These are phyloP conservation scores for Pagetopsis macropterus DNA, from an alignment of 2,797 vertebrate genomes.

Conservation along the genomic window DNA sequence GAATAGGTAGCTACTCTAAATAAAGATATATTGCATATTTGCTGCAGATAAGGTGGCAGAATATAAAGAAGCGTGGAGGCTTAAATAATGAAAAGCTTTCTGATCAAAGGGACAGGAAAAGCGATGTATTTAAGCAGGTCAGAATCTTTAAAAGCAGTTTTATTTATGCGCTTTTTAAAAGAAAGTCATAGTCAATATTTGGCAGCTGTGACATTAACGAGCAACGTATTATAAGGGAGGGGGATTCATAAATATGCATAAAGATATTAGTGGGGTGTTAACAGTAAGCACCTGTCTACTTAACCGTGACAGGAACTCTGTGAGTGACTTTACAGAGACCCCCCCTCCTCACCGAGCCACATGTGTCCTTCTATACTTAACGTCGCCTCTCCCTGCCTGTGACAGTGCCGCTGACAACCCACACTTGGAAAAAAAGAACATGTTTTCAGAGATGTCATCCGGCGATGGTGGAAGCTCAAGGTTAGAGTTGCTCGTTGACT, in stretches of 20 bases:
- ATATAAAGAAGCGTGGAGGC: slow-evolving; percentile 65
- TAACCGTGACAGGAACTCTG: slow-evolving; percentile 95
- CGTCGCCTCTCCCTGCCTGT: slow-evolving; percentile 74
- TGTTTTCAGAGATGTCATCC: slow-evolving; percentile 80
- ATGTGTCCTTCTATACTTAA: slow-evolving; percentile 94
- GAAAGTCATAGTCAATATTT: slow-evolving; percentile 87
- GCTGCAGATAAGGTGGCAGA: slow-evolving; percentile 67
- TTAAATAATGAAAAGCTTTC: slow-evolving; percentile 78
- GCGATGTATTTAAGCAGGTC: slow-evolving; percentile 87
- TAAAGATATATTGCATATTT: slow-evolving; percentile 77
- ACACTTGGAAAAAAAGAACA: slow-evolving; percentile 79
- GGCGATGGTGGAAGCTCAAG: slow-evolving; percentile 79
- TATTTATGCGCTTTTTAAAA: slow-evolving; percentile 94
- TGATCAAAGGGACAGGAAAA: slow-evolving; percentile 83
- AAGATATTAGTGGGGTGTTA: slow-evolving; percentile 97
- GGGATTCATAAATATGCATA: slow-evolving; percentile 97
- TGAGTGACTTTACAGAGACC: slow-evolving; percentile 93
- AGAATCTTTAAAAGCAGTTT: slow-evolving; percentile 91
- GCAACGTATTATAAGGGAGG: slow-evolving; percentile 90
- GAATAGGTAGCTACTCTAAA: slow-evolving; percentile 69
- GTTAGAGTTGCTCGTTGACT: slow-evolving; percentile 76
- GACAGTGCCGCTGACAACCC: slow-evolving; percentile 82
- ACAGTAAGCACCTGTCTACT: slow-evolving; percentile 97
- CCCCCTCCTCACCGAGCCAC: slow-evolving; percentile 86
- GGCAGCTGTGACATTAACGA: slow-evolving; percentile 97